Conservation (phyloP, 2,113 vertebrate species). For the Sorex araneus region DNA sequence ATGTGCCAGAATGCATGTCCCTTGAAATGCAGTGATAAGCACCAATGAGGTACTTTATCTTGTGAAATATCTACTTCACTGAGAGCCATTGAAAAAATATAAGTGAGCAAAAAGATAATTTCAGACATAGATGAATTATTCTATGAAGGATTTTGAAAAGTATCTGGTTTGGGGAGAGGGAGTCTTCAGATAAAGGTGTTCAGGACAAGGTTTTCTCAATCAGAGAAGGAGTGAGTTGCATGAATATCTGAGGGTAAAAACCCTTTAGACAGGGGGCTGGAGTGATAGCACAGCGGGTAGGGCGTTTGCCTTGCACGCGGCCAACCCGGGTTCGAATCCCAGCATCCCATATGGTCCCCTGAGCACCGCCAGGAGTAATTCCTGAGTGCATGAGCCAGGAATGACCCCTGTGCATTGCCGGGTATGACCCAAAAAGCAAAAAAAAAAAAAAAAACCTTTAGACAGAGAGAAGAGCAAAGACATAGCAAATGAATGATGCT, state of each 20-base stretch:
- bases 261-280: no score
- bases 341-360: no score
- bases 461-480: not conserved
- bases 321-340: no score
- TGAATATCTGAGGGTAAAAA: not conserved
- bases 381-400: no score
- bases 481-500: not conserved
- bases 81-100: not conserved
- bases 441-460: no score
- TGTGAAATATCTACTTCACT: not conserved
- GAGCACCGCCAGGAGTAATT: no score
- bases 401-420: no score
- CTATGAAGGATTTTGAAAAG: not conserved
- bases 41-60: not conserved
- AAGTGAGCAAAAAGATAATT: not conserved
- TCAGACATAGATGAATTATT: not conserved
- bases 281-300: no score
- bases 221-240: not conserved
- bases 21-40: not conserved
- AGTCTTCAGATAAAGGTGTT: not conserved
- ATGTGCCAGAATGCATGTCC: not conserved
- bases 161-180: not conserved
- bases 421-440: no score
- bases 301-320: no score
- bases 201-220: not conserved